Conservation (phyloP, 1,140 invertebrate genomes). For the Leptopilina boulardi region DNA sequence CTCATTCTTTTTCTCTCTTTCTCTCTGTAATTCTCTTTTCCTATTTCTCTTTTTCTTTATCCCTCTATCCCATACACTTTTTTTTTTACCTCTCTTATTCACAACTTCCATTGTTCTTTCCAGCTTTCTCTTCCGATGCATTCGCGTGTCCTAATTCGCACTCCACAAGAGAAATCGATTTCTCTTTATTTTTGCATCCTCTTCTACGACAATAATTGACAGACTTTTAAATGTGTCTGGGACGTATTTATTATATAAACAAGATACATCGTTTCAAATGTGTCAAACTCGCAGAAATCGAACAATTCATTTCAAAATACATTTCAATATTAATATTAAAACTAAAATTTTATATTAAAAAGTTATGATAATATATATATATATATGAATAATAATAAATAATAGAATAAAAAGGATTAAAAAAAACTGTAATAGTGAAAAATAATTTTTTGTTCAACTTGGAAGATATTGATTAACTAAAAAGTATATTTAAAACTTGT, state of each 20-base stretch:
- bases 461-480: too few species aligned
- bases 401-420: too few species aligned
- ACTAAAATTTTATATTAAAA: too few species aligned
- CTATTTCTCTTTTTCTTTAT: conserved; percentile 39
- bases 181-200: background rate
- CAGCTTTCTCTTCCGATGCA: background rate
- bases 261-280: background rate
- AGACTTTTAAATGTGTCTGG: background rate
- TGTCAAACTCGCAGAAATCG: background rate
- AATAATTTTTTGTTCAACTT: too few species aligned
- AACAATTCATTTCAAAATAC: background rate
- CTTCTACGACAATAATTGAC: background rate
- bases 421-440: too few species aligned
- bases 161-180: conserved; percentile 41
- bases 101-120: conserved; percentile 6
- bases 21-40: conserved; percentile 35
- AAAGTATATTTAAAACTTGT: too few species aligned
- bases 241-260: background rate
- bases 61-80: conserved; percentile 51
- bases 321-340: background rate
- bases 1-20: conserved; percentile 27
- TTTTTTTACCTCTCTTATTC: conserved; percentile 32
- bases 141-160: conserved; percentile 1
- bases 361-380: too few species aligned
- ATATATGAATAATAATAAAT: too few species aligned